These are phyloP conservation scores for Mormoops blainvillei DNA, from an alignment of 2,113 vertebrate species.

Conservation along the genomic window DNA sequence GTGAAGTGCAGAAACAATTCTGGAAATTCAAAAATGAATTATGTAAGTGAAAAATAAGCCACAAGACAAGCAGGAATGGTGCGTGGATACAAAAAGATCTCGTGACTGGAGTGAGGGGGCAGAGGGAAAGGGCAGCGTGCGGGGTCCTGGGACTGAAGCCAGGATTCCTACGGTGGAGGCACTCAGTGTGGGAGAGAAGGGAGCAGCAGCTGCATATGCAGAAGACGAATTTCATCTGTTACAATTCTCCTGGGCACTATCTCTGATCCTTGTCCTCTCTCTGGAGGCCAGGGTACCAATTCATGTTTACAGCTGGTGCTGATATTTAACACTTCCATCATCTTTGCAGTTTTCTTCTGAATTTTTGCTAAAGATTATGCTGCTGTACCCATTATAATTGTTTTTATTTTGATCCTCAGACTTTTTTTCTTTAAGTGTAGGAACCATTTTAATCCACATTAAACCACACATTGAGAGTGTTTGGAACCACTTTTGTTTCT, in stretches of 20 bases:
- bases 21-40: conserved; percentile 71
- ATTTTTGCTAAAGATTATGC: conserved; percentile 26
- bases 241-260: not conserved
- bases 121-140: not conserved
- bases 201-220: not conserved
- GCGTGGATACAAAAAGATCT: not conserved
- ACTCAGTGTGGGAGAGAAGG: not conserved
- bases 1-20: conserved; percentile 98
- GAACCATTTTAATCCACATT: conserved; percentile 5
- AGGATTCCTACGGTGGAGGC: too few species aligned
- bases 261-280: not conserved
- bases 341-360: not conserved
- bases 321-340: not conserved
- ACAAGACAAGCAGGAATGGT: not conserved
- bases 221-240: not conserved
- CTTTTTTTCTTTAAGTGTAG: not conserved
- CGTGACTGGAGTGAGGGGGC: not conserved
- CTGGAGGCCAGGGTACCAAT: not conserved
- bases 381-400: not conserved
- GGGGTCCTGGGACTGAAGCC: not conserved
- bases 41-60: not conserved
- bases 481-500: conserved; percentile 23
- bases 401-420: conserved; percentile 12
- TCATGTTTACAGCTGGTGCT: not conserved
- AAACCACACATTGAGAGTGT: not conserved